phyloP scores from a whole-genome alignment of 2,888 invertebrate genomes.

The Sinotaia quadrata region DNA sequence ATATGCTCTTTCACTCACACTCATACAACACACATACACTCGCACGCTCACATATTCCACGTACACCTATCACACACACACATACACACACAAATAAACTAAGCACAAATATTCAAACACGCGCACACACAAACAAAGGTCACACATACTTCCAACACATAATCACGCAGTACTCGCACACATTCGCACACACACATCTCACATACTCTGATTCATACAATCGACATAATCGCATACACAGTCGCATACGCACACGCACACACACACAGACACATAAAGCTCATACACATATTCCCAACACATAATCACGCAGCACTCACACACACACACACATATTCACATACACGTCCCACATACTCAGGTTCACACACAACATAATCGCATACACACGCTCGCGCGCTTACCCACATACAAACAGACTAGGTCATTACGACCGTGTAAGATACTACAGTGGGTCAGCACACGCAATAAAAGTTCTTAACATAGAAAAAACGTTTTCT shows the following conservation, averaged over 20 bases:
- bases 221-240: background rate
- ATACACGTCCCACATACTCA: background rate
- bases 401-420: too few relatives aligned
- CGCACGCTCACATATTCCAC: too few relatives aligned
- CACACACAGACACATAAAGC: slow-evolving; percentile 3
- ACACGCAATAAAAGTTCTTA: too few relatives aligned
- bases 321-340: background rate
- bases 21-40: too few relatives aligned
- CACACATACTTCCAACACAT: background rate
- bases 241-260: background rate
- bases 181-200: slow-evolving; percentile 1
- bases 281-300: background rate
- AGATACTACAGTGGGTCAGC: too few relatives aligned
- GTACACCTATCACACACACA: too few relatives aligned
- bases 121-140: background rate
- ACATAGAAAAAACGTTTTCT: too few relatives aligned
- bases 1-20: too few relatives aligned
- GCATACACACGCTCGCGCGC: too few relatives aligned
- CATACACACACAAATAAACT: background rate
- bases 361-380: background rate
- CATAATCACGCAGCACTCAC: background rate
- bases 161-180: background rate
- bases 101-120: background rate
- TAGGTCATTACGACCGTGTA: too few relatives aligned
- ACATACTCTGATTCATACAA: background rate